Evolutionary conservation across 2,113 vertebrate species (phyloP).

Genomic region (Phaethornis superciliosus): DNA sequence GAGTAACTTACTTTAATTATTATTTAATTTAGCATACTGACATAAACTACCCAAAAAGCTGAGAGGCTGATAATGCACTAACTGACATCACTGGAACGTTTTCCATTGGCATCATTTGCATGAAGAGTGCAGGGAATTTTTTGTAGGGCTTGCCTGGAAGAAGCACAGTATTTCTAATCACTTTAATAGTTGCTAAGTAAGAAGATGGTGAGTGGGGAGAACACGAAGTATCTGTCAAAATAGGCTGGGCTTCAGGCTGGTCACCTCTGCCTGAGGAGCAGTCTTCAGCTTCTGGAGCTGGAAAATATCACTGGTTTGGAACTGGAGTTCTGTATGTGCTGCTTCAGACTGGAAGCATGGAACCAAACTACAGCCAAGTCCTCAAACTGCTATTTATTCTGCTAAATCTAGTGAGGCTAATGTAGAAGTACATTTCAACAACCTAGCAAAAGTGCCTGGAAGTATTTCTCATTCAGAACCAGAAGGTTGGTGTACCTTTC

Average conservation of each 20-base stretch:
- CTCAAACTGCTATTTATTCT: background rate
- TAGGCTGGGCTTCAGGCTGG: background rate
- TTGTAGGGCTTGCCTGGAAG: background rate
- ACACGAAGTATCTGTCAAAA: background rate
- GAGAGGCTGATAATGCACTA: background rate
- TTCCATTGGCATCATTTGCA: background rate
- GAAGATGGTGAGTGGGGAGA: background rate
- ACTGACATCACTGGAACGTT: background rate
- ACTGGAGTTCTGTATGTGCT: background rate
- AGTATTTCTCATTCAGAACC: slow-evolving; percentile 3
- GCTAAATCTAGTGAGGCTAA: background rate
- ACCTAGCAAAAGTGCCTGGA: background rate
- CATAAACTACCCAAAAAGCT: background rate
- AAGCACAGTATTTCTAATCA: background rate
- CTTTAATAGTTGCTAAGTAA: background rate
- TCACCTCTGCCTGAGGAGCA: background rate
- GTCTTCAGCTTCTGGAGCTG: background rate
- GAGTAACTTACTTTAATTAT: slow-evolving; percentile 43
- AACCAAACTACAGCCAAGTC: background rate
- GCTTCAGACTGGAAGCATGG: background rate
- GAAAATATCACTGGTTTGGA: background rate
- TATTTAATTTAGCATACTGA: background rate
- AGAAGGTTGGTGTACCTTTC: background rate
- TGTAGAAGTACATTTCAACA: background rate
- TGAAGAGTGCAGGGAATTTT: background rate